phyloP scores from a whole-genome alignment of 2,888 invertebrate genomes.

The Exephanes ischioxanthus region DNA sequence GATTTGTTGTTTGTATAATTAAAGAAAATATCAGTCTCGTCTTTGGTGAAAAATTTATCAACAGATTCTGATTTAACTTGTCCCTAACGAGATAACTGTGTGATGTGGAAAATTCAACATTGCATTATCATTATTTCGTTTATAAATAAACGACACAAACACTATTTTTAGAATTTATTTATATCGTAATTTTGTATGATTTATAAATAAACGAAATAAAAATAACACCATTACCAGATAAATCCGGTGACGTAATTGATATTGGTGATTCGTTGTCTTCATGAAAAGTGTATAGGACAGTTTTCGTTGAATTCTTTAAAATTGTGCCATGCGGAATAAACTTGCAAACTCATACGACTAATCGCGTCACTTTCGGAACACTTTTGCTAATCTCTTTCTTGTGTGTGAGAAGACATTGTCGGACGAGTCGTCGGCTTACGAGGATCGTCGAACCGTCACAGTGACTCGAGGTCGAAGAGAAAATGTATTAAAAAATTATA shows the following conservation, averaged over 20 bases:
- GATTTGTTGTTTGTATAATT: background rate
- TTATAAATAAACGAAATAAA: too few species aligned
- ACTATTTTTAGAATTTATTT: too few species aligned
- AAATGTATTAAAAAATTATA: background rate
- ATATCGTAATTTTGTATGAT: too few species aligned
- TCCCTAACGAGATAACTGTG: background rate
- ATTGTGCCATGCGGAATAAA: background rate
- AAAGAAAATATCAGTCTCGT: background rate
- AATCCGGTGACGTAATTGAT: background rate
- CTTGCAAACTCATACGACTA: background rate
- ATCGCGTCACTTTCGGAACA: background rate
- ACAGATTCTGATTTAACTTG: background rate
- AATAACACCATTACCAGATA: too few species aligned
- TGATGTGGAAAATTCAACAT: background rate
- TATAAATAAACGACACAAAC: too few species aligned
- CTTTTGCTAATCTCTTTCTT: background rate
- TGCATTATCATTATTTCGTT: background rate
- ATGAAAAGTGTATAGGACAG: background rate
- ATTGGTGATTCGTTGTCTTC: background rate
- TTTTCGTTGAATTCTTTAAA: background rate
- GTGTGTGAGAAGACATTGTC: background rate
- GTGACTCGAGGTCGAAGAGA: background rate
- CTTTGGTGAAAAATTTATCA: background rate
- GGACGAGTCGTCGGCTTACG: background rate
- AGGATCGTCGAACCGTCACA: background rate